These are phyloP conservation scores for Atta colombica DNA, from an alignment of 1,140 invertebrate genomes.

Conservation along the genomic window DNA sequence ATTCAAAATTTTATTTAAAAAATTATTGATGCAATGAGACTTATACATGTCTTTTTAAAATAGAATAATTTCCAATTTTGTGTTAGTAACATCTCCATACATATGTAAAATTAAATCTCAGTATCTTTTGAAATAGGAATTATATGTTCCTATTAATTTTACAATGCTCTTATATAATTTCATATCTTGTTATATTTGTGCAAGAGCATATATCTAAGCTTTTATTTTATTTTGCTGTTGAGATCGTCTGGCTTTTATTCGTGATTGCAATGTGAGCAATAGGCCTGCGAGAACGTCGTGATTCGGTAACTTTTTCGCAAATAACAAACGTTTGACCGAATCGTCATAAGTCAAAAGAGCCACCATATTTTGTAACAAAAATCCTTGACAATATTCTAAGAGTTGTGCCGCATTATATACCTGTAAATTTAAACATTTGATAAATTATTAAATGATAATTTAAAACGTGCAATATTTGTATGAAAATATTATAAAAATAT, in stretches of 20 bases:
- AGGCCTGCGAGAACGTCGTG: slow-evolving; percentile 95
- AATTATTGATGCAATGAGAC: slow-evolving; percentile 7
- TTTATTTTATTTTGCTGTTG: slow-evolving; percentile 83
- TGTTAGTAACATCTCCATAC: background rate
- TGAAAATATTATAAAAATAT: background rate
- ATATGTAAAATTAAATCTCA: background rate
- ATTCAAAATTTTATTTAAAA: slow-evolving; percentile 7
- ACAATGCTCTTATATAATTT: background rate
- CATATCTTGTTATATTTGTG: background rate
- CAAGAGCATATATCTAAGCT: slow-evolving; percentile 59
- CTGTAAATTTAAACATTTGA: slow-evolving; percentile 84
- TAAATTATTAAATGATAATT: slow-evolving; percentile 19
- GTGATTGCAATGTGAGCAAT: slow-evolving; percentile 92
- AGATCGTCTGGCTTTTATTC: slow-evolving; percentile 90
- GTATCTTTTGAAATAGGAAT: background rate
- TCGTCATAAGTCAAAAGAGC: slow-evolving; percentile 96
- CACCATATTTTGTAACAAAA: slow-evolving; percentile 97
- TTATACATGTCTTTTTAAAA: background rate
- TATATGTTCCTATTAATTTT: background rate
- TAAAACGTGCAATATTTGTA: background rate
- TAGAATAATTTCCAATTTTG: slow-evolving; percentile 3
- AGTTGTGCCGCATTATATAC: slow-evolving; percentile 95
- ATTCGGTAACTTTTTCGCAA: slow-evolving; percentile 95
- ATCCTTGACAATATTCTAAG: slow-evolving; percentile 96
- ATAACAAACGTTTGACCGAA: slow-evolving; percentile 94